Base-by-base conservation (phyloP, 2,888 invertebrate species). In the Elmis aenea region DNA sequence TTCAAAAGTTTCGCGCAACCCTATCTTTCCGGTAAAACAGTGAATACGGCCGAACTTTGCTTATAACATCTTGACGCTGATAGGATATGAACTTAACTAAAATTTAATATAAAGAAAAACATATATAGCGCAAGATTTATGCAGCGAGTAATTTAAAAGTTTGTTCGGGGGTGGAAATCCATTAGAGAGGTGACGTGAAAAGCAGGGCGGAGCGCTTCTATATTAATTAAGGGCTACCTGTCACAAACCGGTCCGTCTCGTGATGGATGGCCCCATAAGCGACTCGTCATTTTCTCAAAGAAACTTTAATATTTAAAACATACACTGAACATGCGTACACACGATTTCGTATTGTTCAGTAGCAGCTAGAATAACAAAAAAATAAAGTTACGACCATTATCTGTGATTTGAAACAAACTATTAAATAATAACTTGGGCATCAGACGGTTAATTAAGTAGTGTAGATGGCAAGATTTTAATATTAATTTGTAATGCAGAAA, bases 201-300 rank as follows among this genome's bases (percentile, higher is more conserved):
- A 61, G 61, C 61, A 57, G 59, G 59, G 62, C 57, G 63, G 60
- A 59, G 60, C 61, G 61, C 59, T 62, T 62, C 63, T 64, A 64
- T 65, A 65, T 65, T 65, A 65, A 65, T 65, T 65, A 65, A 63
- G 62, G 64, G 59, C 62, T 61, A 65, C 62, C 64, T 65, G 64
- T 65, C 64, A 65, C 60, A 57, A 58, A 54, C 58, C 61, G 59
- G 56, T 59, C 58, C 58, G 58, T 59, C 60, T 57, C 51, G 57
- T 64, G 64, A 64, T 64, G 61, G 63, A 64, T 64, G 64, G 59
- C 57, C 55, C 50, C 61, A 60, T 55, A 50, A 59, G 57, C 61
- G 59, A 52, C 59, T 54, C 57, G 54, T 50, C 37, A 33, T 30
- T 34, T 26, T 30, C 24, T 18, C 11, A n/a, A 18, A 18, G 12